These are phyloP conservation scores for Adela reaumurella DNA, from an alignment of 2,888 invertebrate genomes.

Conservation along the genomic window DNA sequence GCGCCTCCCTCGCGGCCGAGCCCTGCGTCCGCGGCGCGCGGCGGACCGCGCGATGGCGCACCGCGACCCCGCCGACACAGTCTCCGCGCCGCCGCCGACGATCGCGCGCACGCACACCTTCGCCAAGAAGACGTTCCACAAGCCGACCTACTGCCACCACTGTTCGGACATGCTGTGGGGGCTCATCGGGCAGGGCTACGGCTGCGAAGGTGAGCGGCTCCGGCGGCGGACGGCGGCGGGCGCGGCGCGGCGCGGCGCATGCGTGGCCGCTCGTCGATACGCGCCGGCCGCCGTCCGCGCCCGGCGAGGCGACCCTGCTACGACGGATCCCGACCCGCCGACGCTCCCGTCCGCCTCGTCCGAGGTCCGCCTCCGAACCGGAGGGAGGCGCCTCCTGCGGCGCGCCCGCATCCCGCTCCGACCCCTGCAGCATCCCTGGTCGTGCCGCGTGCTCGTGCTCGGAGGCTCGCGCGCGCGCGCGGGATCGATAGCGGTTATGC, in stretches of 20 bases:
- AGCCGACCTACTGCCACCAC: slow-evolving; percentile 99
- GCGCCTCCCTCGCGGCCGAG: slow-evolving; percentile 47
- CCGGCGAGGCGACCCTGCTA: slow-evolving; percentile 28
- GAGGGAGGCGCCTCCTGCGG: slow-evolving; percentile 27
- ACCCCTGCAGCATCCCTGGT: background rate
- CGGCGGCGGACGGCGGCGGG: slow-evolving; percentile 9
- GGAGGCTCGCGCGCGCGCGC: background rate
- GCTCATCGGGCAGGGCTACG: slow-evolving; percentile 98
- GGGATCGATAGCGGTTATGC: background rate
- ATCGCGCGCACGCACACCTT: slow-evolving; percentile 84
- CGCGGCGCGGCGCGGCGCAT: slow-evolving; percentile 19
- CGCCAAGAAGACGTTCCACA: slow-evolving; percentile 99
- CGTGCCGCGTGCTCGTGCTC: background rate
- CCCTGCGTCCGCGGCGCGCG: slow-evolving; percentile 3
- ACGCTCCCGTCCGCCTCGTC: slow-evolving; percentile 20
- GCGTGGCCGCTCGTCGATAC: slow-evolving; percentile 49
- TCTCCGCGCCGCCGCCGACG: slow-evolving; percentile 19
- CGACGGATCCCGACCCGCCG: slow-evolving; percentile 20
- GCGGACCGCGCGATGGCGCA: slow-evolving; percentile 11
- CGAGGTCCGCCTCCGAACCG: slow-evolving; percentile 21
- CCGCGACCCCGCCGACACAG: slow-evolving; percentile 1
- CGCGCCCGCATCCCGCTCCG: slow-evolving; percentile 17
- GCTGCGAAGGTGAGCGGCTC: slow-evolving; percentile 89
- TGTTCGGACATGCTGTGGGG: slow-evolving; percentile 99
- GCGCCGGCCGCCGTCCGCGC: slow-evolving; percentile 15